Conservation (phyloP, 2,797 vertebrate species). For the Urocyon cinereoargenteus region DNA sequence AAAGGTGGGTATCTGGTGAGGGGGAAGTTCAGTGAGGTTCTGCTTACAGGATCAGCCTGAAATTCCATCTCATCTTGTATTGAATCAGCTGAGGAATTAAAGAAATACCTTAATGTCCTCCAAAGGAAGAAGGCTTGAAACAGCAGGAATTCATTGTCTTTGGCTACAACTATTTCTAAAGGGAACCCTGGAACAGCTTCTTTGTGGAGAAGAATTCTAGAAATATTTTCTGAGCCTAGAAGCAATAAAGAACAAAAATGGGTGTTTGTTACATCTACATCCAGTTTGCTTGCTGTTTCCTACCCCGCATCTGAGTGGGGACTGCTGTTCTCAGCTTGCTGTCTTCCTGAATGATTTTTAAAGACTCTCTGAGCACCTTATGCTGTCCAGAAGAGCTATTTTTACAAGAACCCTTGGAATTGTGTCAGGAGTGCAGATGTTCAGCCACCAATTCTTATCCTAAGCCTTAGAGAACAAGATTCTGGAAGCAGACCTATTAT, state of each 20-base stretch:
- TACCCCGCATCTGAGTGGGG: conserved; percentile 37
- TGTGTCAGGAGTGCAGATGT: not conserved
- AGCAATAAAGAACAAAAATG: conserved; percentile 77
- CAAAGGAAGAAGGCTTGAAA: conserved; percentile 79
- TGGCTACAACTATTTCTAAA: conserved; percentile 81
- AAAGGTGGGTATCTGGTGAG: not conserved
- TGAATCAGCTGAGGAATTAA: conserved; percentile 76
- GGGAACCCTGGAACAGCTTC: conserved; percentile 77
- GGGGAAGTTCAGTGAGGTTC: not conserved
- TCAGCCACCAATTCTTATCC: conserved; percentile 16
- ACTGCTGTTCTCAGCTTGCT: not conserved
- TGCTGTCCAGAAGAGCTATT: not conserved
- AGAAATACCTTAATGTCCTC: conserved; percentile 80
- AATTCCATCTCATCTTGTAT: conserved; percentile 68
- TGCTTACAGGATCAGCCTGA: conserved; percentile 57
- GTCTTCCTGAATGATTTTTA: not conserved
- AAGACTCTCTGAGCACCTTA: not conserved
- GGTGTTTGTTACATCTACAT: conserved; percentile 66
- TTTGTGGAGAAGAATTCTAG: conserved; percentile 80
- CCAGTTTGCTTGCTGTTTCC: conserved; percentile 41
- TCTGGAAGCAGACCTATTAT: not conserved
- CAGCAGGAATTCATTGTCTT: conserved; percentile 78
- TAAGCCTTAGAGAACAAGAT: not conserved
- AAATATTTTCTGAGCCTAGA: conserved; percentile 82
- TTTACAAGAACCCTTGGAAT: not conserved